Evolutionary conservation across 2,888 invertebrate genomes (phyloP).

Genomic region (Brachyptera putata): DNA sequence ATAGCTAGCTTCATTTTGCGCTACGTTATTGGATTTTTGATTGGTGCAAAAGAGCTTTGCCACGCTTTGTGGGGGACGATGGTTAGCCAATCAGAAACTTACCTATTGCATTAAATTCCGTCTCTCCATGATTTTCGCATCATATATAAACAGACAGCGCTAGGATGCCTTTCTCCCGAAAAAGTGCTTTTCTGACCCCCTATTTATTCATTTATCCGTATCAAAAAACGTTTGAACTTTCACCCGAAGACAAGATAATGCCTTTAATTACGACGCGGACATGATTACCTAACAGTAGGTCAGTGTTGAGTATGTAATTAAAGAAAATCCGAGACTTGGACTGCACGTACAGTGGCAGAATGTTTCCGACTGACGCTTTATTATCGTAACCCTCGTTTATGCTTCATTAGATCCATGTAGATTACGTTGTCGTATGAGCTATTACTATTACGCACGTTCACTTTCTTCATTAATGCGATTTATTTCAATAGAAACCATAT

Average conservation of each 20-base stretch:
- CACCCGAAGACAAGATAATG: background rate
- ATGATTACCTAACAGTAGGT: too few species aligned
- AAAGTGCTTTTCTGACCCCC: slow-evolving; percentile 41
- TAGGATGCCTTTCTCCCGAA: slow-evolving; percentile 81
- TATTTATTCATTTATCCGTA: background rate
- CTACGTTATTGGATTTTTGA: background rate
- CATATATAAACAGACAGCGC: slow-evolving; percentile 95
- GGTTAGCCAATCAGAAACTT: slow-evolving; percentile 28
- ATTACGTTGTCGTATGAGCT: too few species aligned
- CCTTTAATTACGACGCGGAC: background rate
- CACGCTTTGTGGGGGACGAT: background rate
- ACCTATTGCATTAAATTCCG: slow-evolving; percentile 65
- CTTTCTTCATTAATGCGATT: too few species aligned
- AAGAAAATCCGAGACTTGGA: too few species aligned
- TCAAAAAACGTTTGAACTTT: background rate
- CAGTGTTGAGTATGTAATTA: too few species aligned
- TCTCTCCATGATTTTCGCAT: slow-evolving; percentile 88
- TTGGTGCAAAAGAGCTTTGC: background rate
- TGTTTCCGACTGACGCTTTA: too few species aligned
- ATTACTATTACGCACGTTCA: too few species aligned
- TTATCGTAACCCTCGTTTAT: too few species aligned
- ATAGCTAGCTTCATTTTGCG: background rate
- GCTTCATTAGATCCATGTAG: too few species aligned
- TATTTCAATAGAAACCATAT: too few species aligned
- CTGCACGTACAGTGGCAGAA: too few species aligned